Conservation (phyloP, 2,113 vertebrate genomes). For the Elanoides forficatus region DNA sequence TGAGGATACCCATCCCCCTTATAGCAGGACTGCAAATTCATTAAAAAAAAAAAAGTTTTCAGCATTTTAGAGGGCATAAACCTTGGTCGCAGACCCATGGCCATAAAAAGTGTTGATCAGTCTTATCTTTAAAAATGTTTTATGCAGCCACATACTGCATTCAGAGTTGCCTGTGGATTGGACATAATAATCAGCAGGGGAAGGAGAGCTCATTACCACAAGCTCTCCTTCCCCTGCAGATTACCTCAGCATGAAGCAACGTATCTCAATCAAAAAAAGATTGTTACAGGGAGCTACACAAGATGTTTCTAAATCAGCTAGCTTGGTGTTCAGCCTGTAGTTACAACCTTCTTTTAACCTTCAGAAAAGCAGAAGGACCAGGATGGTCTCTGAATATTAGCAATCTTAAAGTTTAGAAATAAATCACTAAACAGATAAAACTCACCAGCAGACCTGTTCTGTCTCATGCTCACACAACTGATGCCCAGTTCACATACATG, state of each 20-base stretch:
- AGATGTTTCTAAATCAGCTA: constrained; percentile 23
- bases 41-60: neutral
- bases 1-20: neutral
- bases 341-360: constrained; percentile 11
- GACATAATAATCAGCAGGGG: constrained; percentile 36
- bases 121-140: constrained; percentile 24
- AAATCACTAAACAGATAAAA: neutral
- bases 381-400: neutral
- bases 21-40: neutral
- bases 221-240: constrained; percentile 33
- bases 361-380: neutral
- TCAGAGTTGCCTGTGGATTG: constrained; percentile 10
- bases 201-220: constrained; percentile 23
- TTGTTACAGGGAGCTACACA: neutral
- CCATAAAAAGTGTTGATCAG: neutral
- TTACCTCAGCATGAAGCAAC: constrained; percentile 31
- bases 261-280: neutral
- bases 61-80: neutral
- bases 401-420: neutral
- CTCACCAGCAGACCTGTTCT: neutral
- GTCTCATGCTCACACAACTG: neutral
- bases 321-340: neutral
- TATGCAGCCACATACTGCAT: neutral
- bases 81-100: neutral
- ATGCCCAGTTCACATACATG: neutral